phyloP scores from a whole-genome alignment of 1,140 invertebrate genomes.

The Subanguina moxae region DNA sequence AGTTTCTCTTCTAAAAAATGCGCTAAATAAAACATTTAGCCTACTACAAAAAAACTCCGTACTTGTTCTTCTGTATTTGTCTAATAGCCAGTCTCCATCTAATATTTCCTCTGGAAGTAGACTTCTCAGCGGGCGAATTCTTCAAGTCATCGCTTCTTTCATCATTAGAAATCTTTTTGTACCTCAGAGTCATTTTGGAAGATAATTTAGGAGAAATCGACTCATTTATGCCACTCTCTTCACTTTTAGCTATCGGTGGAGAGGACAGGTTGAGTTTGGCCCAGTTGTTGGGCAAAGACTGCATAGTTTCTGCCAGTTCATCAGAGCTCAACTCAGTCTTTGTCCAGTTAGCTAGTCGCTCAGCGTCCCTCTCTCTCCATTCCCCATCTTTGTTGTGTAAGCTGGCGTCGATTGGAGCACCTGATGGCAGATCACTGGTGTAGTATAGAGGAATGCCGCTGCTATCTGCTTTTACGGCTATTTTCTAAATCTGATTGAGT shows the following conservation, averaged over 20 bases:
- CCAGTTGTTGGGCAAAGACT: background rate
- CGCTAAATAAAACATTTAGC: too few species aligned
- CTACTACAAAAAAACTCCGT: conserved; percentile 4
- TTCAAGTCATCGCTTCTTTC: background rate
- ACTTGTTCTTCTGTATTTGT: conserved; percentile 50
- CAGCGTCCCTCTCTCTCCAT: conserved; percentile 36
- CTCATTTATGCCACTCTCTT: too few species aligned
- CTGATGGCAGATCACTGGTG: background rate
- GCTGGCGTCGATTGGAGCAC: background rate
- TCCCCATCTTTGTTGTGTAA: conserved; percentile 1
- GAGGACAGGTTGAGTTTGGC: background rate
- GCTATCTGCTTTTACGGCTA: background rate
- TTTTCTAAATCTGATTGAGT: background rate
- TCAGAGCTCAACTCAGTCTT: conserved; percentile 33
- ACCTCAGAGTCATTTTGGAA: too few species aligned
- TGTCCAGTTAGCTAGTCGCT: conserved; percentile 52
- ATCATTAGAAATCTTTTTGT: too few species aligned
- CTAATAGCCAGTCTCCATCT: conserved; percentile 41
- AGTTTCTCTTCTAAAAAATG: conserved; percentile 36
- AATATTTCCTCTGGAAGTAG: background rate
- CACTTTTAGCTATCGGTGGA: background rate
- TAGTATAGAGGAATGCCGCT: background rate
- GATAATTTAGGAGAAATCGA: too few species aligned
- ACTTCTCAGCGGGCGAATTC: background rate
- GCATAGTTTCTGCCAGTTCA: conserved; percentile 9